Evolutionary conservation across 2,797 vertebrate species (phyloP).

Genomic region (Pantherophis alleghaniensis): DNA sequence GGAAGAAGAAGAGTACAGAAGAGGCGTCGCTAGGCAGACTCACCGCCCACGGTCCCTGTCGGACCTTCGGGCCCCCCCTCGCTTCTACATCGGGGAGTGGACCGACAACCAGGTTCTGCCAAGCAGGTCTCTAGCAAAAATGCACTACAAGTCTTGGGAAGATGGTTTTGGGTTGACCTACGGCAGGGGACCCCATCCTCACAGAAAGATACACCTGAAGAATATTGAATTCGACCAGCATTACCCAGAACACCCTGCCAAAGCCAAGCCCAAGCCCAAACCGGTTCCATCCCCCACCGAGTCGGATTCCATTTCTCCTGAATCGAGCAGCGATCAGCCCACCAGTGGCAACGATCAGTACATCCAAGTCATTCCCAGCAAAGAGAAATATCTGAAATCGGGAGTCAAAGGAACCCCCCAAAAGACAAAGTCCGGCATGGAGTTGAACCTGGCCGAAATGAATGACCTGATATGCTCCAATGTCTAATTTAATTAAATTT

Average conservation of each 20-base stretch:
- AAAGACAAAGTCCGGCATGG: slow-evolving; percentile 71
- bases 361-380: slow-evolving; percentile 86
- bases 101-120: slow-evolving; percentile 65
- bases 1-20: slow-evolving; percentile 72
- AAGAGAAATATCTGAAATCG: slow-evolving; percentile 77
- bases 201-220: slow-evolving; percentile 68
- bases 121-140: slow-evolving; percentile 61
- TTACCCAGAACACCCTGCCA: slow-evolving; percentile 68
- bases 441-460: slow-evolving; percentile 68
- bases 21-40: slow-evolving; percentile 56
- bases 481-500: slow-evolving; percentile 59
- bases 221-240: slow-evolving; percentile 58
- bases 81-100: slow-evolving; percentile 79
- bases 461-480: slow-evolving; percentile 87
- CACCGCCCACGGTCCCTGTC: slow-evolving; percentile 76
- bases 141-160: slow-evolving; percentile 65
- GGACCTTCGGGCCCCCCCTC: slow-evolving; percentile 76
- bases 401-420: slow-evolving; percentile 72
- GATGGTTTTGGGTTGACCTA: slow-evolving; percentile 62
- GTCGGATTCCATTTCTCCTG: slow-evolving; percentile 85
- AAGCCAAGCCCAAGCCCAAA: slow-evolving; percentile 75
- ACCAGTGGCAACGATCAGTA: slow-evolving; percentile 89
- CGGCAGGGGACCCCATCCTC: slow-evolving; percentile 59
- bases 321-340: slow-evolving; percentile 91
- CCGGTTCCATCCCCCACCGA: slow-evolving; percentile 80